A percentile compares a stretch with the other conserved stretches of the same genome.
Evolutionary conservation across 2,797 vertebrate genomes (phyloP).

Genomic region (Triplophysa yarkandensis): DNA sequence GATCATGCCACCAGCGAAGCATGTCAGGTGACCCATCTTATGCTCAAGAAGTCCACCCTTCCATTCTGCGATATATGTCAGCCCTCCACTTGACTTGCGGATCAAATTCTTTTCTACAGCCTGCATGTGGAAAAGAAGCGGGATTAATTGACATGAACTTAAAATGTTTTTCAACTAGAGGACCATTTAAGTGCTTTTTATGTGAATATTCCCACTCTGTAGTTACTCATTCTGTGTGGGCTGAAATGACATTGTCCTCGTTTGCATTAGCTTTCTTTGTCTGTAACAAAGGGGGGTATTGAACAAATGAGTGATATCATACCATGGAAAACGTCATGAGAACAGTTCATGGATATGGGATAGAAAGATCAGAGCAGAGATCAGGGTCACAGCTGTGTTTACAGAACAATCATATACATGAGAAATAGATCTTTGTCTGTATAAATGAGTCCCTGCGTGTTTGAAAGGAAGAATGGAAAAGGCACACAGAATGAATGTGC

Average conservation of each 20-base stretch:
- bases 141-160: not conserved
- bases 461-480: too few species aligned
- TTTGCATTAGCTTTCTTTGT: not conserved
- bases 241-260: not conserved
- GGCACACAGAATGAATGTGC: not conserved
- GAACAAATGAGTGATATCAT: constrained; percentile 18
- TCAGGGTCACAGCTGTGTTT: constrained; percentile 41
- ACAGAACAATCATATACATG: constrained; percentile 12
- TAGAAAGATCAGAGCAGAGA: not conserved
- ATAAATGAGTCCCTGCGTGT: constrained; percentile 5
- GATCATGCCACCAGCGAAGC: constrained; percentile 97
- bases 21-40: constrained; percentile 98
- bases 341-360: not conserved
- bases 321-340: not conserved
- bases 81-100: constrained; percentile 87
- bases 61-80: constrained; percentile 97
- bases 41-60: constrained; percentile 96
- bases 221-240: constrained; percentile 26
- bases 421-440: constrained; percentile 22
- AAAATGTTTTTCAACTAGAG: not conserved
- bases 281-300: not conserved
- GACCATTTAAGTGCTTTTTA: not conserved
- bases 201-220: not conserved
- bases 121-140: constrained; percentile 63
- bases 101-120: constrained; percentile 94